Evolutionary conservation across 2,797 vertebrate genomes (phyloP), one percentile per base, ranked within the genome.

Genomic region (Poeciliopsis gracilis): DNA sequence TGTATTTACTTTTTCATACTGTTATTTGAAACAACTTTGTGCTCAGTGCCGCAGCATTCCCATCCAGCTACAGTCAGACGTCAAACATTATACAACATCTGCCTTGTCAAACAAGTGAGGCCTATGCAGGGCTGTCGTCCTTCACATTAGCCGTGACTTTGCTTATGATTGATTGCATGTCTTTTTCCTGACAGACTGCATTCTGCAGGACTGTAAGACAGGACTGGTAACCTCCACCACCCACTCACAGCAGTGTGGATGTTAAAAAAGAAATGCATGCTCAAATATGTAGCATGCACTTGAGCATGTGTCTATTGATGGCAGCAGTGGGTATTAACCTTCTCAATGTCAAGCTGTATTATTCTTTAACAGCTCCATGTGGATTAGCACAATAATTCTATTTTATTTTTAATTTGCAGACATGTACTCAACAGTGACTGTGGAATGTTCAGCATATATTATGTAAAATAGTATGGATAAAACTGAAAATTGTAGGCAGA

Each of bases 121-220:
- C 85, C 88, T 61, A 49, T 86, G 67, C 57, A 90, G 83, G 84
- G 93, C 87, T 72, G 79, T 78, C 88, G 93, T 92, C 92, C 92
- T 95, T 94, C 91, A 91, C 90, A 81, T 86, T 83, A 85, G 53
- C 88, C 88, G 79, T 93, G 93, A 94, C 93, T 94, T 95, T 95
- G 91, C 77, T 71, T 77, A 11, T 94, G 95, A 95, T 94, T 94
- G 94, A 95, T 95, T 88, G 87, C 86, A 78, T 87, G 92, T 91
- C 89, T 87, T 77, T 88, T 87, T 86, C 85, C 88, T 94, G 93
- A 94, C 90, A 94, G 89, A 87, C 85, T 88, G 89, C 88, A 90
- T 91, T 90, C 90, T 83, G 81, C 84, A 74, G 86, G 81, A 86
- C 82, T 82, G 81, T 73, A 77, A 74, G 76, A 67, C 72, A 33